Percentiles rank a stretch among this genome's conserved stretches.
phyloP scores from a whole-genome alignment of 2,888 invertebrate genomes.

The Perizoma affinitatum region DNA sequence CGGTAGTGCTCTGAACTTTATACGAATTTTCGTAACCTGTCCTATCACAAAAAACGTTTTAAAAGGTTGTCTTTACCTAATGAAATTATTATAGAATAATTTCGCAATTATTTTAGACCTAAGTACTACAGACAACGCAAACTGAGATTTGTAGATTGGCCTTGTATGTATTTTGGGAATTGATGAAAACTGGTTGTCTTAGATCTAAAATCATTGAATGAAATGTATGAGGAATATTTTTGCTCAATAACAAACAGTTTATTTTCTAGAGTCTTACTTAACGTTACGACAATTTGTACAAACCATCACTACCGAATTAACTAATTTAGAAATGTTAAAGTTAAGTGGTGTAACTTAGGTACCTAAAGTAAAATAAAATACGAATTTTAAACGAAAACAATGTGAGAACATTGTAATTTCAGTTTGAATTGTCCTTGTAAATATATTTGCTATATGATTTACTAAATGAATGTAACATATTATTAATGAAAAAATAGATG shows the following conservation, averaged over 20 bases:
- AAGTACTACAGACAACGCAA: too few species aligned
- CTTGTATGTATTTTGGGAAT: constrained; percentile 22
- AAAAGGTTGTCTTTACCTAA: background rate
- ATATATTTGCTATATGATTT: constrained; percentile 84
- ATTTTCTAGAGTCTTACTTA: constrained; percentile 24
- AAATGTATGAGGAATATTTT: constrained; percentile 22
- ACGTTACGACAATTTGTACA: constrained; percentile 65
- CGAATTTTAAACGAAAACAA: constrained; percentile 81
- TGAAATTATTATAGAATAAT: background rate
- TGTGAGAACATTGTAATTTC: constrained; percentile 77
- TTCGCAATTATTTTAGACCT: background rate
- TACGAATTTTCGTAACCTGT: constrained; percentile 62
- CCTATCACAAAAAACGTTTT: constrained; percentile 6
- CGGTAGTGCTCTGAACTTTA: constrained; percentile 69
- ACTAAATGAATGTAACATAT: constrained; percentile 84
- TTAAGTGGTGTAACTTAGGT: constrained; percentile 74
- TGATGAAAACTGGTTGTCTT: constrained; percentile 17
- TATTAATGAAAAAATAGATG: constrained; percentile 83
- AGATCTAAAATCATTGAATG: constrained; percentile 9
- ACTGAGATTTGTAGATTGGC: background rate
- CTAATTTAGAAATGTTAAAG: constrained; percentile 71
- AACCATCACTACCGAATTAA: constrained; percentile 68
- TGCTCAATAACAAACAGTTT: constrained; percentile 29
- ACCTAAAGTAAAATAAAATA: constrained; percentile 75
- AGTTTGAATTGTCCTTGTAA: constrained; percentile 82